Percentiles rank a stretch among this genome's conserved stretches.
Evolutionary conservation across 2,888 invertebrate genomes (phyloP).

Genomic region (Perizoma flavofasciatum): DNA sequence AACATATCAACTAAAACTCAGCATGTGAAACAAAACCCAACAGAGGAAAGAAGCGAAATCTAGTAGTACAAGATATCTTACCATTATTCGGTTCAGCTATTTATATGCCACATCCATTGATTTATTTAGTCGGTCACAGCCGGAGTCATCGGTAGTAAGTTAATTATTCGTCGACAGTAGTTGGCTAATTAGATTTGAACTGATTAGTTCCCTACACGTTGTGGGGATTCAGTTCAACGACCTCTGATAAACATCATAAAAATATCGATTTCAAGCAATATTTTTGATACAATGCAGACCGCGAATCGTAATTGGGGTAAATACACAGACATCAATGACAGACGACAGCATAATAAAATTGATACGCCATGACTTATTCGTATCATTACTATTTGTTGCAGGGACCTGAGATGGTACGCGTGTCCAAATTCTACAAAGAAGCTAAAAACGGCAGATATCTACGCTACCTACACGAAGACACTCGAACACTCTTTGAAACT

Average conservation of each 20-base stretch:
- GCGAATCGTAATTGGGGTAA: not conserved
- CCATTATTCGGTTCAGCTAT: too few relatives aligned
- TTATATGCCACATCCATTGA: not conserved
- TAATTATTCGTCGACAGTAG: conserved; percentile 28
- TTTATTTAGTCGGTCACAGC: not conserved
- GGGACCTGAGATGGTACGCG: conserved; percentile 95
- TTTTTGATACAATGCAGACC: not conserved
- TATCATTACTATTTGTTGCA: conserved; percentile 75
- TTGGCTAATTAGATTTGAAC: conserved; percentile 68
- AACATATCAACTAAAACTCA: too few relatives aligned
- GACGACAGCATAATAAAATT: too few relatives aligned
- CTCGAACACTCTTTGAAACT: conserved; percentile 94
- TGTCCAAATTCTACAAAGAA: conserved; percentile 95
- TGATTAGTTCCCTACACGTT: conserved; percentile 60
- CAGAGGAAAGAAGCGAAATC: too few relatives aligned
- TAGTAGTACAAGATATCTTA: too few relatives aligned
- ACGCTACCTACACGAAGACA: conserved; percentile 93
- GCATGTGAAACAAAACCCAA: too few relatives aligned
- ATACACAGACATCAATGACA: not conserved
- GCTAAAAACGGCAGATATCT: conserved; percentile 94
- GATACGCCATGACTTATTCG: too few relatives aligned
- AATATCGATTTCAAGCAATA: conserved; percentile 7
- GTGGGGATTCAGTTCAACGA: conserved; percentile 70
- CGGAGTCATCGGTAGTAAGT: conserved; percentile 7
- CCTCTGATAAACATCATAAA: conserved; percentile 36